phyloP scores from a whole-genome alignment of 2,113 vertebrate genomes.

The Serranochromis macrocephalus region DNA sequence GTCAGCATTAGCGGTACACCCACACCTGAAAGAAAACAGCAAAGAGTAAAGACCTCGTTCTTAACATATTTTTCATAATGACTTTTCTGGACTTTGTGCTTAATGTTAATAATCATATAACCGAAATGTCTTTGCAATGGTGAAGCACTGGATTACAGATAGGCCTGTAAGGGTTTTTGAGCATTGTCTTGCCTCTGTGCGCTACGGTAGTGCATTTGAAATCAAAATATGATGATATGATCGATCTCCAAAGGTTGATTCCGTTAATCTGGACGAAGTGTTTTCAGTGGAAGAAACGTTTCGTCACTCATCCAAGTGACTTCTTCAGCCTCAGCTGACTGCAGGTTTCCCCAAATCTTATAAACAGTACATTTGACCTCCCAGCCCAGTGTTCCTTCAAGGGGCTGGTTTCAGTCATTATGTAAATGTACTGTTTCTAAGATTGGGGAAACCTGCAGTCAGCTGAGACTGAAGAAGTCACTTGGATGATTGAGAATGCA shows the following conservation, averaged over 20 bases:
- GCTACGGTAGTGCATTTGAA: neutral
- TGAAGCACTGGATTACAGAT: neutral
- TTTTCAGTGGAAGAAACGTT: neutral
- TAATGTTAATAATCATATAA: neutral
- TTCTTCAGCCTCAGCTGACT: neutral
- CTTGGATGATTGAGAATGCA: neutral
- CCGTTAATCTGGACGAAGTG: neutral
- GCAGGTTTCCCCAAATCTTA: neutral
- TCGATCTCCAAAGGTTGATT: neutral
- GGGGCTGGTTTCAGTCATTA: fast-evolving
- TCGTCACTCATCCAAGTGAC: neutral
- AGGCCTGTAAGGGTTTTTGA: neutral
- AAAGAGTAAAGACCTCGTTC: neutral
- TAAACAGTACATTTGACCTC: neutral
- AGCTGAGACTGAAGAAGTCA: neutral
- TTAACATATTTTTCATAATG: neutral
- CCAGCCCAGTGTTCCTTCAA: fast-evolving
- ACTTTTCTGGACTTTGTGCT: neutral
- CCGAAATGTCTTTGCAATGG: neutral
- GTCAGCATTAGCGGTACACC: constrained; percentile 82
- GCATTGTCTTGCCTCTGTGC: neutral
- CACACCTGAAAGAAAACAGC: constrained; percentile 59
- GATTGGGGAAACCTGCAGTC: neutral
- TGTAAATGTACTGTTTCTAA: fast-evolving
- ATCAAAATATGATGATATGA: neutral